Evolutionary conservation across 2,888 invertebrate genomes (phyloP), one percentile per base, ranked within the genome.

Genomic region (Sesamia inferens): DNA sequence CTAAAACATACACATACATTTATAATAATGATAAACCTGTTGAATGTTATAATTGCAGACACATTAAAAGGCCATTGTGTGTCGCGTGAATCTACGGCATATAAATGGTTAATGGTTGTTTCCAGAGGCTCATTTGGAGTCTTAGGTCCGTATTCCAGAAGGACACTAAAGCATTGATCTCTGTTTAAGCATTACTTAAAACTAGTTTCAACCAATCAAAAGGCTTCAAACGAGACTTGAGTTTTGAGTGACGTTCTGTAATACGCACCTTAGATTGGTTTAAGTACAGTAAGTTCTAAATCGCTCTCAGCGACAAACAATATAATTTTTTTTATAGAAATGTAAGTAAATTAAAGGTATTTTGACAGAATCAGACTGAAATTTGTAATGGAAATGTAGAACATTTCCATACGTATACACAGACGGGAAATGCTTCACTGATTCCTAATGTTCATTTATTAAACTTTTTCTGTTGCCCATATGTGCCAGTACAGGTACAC

Each of bases 1-100:
- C 96, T 96, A 93, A 1, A 91, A 90, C 0, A 71, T 44, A 72
- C 61, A 39, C 16, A 55, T 22, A 42, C 6, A 55, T 62, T 59
- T 62, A 65, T 44, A 44, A 59, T 71, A 14, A 31, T 7, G 11
- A 39, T 13, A 16, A 51, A 51, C 31, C 31, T 31, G 31, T 31
- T 31, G 31, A 31, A 31, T 31, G 31, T 31, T 31, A 31, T 31
- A 31, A 31, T 2, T 31, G 31, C 31, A 31, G 31, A 31, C 31
- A 31, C 31, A 31, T 31, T 31, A 31, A 31, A 31, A 31, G 31
- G 31, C 31, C 31, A 31, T 31, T 31, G 31, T 31, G 31, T 31
- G 31, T 31, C 31, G 31, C 31, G 31, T 31, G 31, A 31, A 31
- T 31, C 31, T 1, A 31, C 31, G 31, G 31, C 31, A 31, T 31